Base-by-base conservation (phyloP, 2,797 vertebrate species). In the Coreius guichenoti region DNA sequence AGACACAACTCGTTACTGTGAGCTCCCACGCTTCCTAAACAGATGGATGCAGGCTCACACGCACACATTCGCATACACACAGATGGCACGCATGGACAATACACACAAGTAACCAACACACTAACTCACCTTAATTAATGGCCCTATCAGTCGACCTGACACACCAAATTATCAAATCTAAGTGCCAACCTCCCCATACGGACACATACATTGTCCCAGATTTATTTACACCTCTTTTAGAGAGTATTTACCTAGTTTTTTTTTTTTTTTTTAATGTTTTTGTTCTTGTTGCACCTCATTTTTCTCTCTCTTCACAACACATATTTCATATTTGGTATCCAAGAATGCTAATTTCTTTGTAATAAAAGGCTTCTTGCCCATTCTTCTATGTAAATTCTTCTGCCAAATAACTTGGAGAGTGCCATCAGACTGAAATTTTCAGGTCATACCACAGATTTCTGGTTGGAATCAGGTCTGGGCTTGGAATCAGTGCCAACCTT, bases 11-110 rank as follows among this genome's bases (percentile, higher is more conserved):
- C 81, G 88, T 88, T 90, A 88, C 85, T 88, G 87, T 85, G 87
- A 90, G 88, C 85, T 90, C 90, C 88, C 87, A 89, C 88, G 70
- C 86, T 90, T 89, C 85, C 81, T 67, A 90, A 91, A 90, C 88
- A 89, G 85, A 89, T 91, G 87, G 86, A 90, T 70, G 58, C 39
- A 76, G 80, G 61, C 84, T 77, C 68, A 86, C 82, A 82, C 74
- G 47, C 86, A 83, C 87, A 81, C 76, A 83, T 83, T 81, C 49
- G 14, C 67, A 81, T 78, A 83, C 75, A 72, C 83, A 83, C 80
- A 79, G 76, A 78, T 79, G 65, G 82, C 77, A 77, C 14, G 19
- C 29, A 77, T 49, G 76, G 78, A 87, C 78, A 84, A 82, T 36
- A 86, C 73, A 84, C 84, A 74, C 56, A 85, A 85, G 51, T 47